phyloP scores from a whole-genome alignment of 2,888 invertebrate species.

The Lymantria dispar region DNA sequence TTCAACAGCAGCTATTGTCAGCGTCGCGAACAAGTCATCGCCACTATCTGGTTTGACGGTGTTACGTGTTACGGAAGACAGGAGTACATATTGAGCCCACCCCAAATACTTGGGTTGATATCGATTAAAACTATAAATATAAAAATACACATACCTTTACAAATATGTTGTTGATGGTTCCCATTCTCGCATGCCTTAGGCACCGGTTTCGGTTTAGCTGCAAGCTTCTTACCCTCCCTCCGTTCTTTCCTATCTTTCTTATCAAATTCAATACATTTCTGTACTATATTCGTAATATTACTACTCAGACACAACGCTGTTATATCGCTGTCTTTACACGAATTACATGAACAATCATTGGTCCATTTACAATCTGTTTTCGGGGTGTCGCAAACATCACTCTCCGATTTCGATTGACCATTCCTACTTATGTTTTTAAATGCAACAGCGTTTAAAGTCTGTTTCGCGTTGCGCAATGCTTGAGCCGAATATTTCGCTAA shows the following conservation, averaged over 20 bases:
- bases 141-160: constrained; percentile 59
- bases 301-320: constrained; percentile 39
- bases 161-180: constrained; percentile 69
- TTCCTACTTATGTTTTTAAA: constrained; percentile 62
- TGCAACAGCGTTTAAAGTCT: constrained; percentile 66
- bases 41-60: too few relatives aligned
- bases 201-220: constrained; percentile 45
- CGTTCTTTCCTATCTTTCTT: constrained; percentile 47
- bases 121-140: not conserved
- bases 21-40: too few relatives aligned
- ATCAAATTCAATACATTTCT: constrained; percentile 54
- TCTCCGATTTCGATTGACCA: constrained; percentile 63
- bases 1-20: too few relatives aligned
- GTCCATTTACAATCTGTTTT: constrained; percentile 72
- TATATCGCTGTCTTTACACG: constrained; percentile 54
- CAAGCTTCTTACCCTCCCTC: constrained; percentile 39
- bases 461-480: constrained; percentile 64
- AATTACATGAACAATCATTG: constrained; percentile 60
- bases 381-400: constrained; percentile 66
- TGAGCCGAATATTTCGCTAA: constrained; percentile 70
- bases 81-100: too few relatives aligned
- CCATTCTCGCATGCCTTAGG: constrained; percentile 66
- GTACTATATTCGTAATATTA: constrained; percentile 46
- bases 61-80: too few relatives aligned
- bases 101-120: too few relatives aligned